These are phyloP conservation scores for Rhea americana DNA, from an alignment of 2,113 vertebrate genomes.

Conservation along the genomic window DNA sequence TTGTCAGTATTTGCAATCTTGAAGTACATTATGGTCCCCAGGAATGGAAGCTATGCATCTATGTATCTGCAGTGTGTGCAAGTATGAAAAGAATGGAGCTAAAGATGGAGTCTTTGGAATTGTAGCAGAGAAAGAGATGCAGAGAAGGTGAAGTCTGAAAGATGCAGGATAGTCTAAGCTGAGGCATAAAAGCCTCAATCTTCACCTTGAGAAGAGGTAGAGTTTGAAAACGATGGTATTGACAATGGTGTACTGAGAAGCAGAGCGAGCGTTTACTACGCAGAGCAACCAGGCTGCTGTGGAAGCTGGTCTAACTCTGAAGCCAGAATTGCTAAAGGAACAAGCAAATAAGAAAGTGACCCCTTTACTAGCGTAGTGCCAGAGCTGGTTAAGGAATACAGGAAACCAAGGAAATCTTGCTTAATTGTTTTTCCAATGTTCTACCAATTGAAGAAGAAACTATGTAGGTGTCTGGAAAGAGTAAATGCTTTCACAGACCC, in stretches of 20 bases:
- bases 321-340: not conserved
- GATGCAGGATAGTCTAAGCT: not conserved
- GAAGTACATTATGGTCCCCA: not conserved
- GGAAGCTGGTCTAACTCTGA: not conserved
- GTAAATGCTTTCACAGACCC: not conserved
- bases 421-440: not conserved
- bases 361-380: not conserved
- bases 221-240: not conserved
- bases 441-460: not conserved
- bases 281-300: not conserved
- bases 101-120: not conserved
- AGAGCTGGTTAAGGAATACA: constrained; percentile 42
- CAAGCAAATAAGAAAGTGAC: not conserved
- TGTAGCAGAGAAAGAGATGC: not conserved
- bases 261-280: not conserved
- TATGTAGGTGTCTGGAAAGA: not conserved
- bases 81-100: not conserved
- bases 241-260: not conserved
- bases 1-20: not conserved
- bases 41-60: not conserved
- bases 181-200: not conserved
- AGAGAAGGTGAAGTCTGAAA: not conserved
- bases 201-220: not conserved
- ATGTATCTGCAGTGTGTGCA: not conserved
- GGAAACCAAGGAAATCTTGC: not conserved